A percentile compares a stretch with the other conserved stretches of the same genome.
Evolutionary conservation across 2,113 vertebrate species (phyloP).

Genomic region (Petaurus breviceps): DNA sequence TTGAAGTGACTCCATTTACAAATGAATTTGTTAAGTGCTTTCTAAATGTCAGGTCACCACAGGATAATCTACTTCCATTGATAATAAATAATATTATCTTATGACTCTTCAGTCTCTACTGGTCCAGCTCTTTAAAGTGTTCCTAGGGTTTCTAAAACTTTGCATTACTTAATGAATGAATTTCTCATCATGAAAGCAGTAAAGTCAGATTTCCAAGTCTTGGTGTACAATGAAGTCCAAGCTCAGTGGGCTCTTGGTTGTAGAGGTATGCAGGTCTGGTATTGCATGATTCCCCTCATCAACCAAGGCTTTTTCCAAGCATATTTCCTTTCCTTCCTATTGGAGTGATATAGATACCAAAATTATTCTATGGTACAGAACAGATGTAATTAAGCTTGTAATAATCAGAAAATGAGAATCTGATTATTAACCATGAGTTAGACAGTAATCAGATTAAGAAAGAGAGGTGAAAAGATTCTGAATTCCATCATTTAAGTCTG

Average conservation of each 20-base stretch:
- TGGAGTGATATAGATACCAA: not conserved
- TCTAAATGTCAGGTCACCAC: not conserved
- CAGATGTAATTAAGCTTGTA: not conserved
- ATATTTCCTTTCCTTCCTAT: not conserved
- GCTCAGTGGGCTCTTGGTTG: not conserved
- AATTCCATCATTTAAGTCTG: not conserved
- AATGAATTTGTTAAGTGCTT: not conserved
- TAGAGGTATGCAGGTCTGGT: not conserved
- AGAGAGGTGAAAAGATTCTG: not conserved
- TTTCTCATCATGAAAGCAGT: not conserved
- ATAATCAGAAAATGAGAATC: no score
- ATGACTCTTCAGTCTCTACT: not conserved
- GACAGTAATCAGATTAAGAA: not conserved
- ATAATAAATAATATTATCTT: not conserved
- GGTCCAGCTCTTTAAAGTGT: constrained; percentile 16
- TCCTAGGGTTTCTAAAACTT: not conserved
- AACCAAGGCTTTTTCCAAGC: not conserved
- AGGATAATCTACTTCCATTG: not conserved
- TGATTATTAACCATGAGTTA: no score
- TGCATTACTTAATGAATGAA: not conserved
- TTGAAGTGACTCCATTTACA: not conserved
- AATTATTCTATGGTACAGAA: not conserved
- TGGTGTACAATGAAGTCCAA: not conserved
- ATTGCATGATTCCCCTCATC: not conserved
- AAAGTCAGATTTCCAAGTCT: not conserved